These are phyloP conservation scores for Apodemia hepburni DNA, from an alignment of 2,888 invertebrate species.

Conservation along the genomic window DNA sequence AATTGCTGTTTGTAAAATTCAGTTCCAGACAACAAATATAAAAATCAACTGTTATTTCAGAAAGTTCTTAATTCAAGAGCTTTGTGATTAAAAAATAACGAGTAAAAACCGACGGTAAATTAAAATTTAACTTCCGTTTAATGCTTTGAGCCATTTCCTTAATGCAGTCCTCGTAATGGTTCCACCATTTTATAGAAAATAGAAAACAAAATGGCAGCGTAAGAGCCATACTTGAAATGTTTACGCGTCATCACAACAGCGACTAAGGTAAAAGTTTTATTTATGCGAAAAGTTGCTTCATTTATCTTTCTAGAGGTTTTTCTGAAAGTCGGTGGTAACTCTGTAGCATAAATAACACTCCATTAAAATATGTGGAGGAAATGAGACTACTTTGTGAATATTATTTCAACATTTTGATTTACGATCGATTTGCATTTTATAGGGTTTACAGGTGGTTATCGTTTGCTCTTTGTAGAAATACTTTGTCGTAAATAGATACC, in stretches of 20 bases:
- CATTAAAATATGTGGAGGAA: constrained; percentile 22
- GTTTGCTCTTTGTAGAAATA: too few relatives aligned
- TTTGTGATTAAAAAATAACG: constrained; percentile 10
- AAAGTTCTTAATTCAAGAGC: constrained; percentile 5
- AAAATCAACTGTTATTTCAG: constrained; percentile 6
- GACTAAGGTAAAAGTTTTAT: constrained; percentile 59
- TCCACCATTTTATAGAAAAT: constrained; percentile 23
- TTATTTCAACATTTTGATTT: constrained; percentile 15
- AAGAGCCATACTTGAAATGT: constrained; percentile 48
- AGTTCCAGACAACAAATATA: background rate
- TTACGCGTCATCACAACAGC: constrained; percentile 53
- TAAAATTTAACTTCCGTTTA: constrained; percentile 15
- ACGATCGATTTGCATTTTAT: constrained; percentile 4
- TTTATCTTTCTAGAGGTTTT: constrained; percentile 59
- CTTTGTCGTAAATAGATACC: too few relatives aligned
- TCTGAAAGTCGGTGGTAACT: constrained; percentile 29
- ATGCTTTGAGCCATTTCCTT: constrained; percentile 14
- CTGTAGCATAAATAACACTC: constrained; percentile 22
- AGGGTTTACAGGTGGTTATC: background rate
- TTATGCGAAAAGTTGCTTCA: constrained; percentile 73
- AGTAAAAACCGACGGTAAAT: constrained; percentile 1
- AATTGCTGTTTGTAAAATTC: background rate
- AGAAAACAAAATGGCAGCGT: constrained; percentile 40
- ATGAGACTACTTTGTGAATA: constrained; percentile 19
- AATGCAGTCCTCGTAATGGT: constrained; percentile 9